Evolutionary conservation across 2,797 vertebrate species (phyloP), one percentile per base, ranked within the genome.

Genomic region (Holocentrus rufus): DNA sequence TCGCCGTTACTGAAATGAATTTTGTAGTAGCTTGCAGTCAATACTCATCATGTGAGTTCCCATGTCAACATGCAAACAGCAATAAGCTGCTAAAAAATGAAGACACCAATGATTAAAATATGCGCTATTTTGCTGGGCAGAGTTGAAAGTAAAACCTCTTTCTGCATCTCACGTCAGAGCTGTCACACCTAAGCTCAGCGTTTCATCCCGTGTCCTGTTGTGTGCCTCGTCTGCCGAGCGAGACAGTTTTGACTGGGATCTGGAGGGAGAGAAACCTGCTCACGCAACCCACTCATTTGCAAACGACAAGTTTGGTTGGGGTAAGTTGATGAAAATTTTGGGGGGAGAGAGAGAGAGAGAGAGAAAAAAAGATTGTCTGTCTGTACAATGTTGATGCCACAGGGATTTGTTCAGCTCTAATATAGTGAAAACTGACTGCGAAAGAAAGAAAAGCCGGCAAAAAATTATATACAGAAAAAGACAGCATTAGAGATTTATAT

Each of bases 401-500:
- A 49, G 87, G 85, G 87, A 87, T 91, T 90, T 88, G 81, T 70
- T 87, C 75, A 83, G 82, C 78, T 83, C 81, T 76, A 75, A 88
- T 85, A 82, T 79, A 83, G 79, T 88, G 76, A 87, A 90, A 87
- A 92, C 69, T 83, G 86, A 90, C 77, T 72, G 83, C 88, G 83
- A 82, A 86, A 78, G 67, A 87, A 89, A 88, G 68, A 76, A 89
- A 88, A 84, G 84, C 83, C 76, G 66, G 76, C 53, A 80, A 88
- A 85, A 90, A 90, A n/a, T 79, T 88, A 91, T 92, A 91, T 90
- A 94, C 87, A 93, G 76, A 92, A 84, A 91, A 76, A 92, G 77
- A 92, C 87, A 88, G 88, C 87, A 88, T 91, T 89, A 78, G 85
- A 90, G 86, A 93, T 92, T 91, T 94, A 92, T 94, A 91, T 93